phyloP scores from a whole-genome alignment of 2,797 vertebrate genomes.

The Natrix natrix region DNA sequence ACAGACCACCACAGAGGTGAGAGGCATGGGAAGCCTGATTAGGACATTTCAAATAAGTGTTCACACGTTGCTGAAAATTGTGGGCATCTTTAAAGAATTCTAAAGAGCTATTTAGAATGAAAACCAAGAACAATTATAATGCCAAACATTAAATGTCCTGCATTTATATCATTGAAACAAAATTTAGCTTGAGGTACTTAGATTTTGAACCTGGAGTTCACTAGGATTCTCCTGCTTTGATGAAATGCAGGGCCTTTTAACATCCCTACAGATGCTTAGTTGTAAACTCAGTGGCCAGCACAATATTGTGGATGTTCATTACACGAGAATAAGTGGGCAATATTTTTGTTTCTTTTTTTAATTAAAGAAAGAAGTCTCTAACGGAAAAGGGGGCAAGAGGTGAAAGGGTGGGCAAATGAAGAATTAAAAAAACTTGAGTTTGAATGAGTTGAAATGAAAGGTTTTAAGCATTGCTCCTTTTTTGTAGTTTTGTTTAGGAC shows the following conservation, averaged over 20 bases:
- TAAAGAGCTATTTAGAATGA: conserved; percentile 60
- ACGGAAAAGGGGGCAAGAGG: conserved; percentile 58
- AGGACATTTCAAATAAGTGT: conserved; percentile 64
- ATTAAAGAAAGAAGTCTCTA: conserved; percentile 65
- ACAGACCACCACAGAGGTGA: conserved; percentile 94
- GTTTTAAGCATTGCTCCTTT: conserved; percentile 72
- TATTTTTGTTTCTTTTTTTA: conserved; percentile 40
- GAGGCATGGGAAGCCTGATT: conserved; percentile 79
- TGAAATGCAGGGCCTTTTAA: conserved; percentile 66
- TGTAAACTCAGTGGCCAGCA: conserved; percentile 72
- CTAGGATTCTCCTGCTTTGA: conserved; percentile 61
- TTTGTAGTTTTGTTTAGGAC: conserved; percentile 71
- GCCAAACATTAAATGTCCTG: conserved; percentile 55
- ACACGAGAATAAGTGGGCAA: conserved; percentile 68
- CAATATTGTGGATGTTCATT: conserved; percentile 73
- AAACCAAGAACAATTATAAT: conserved; percentile 62
- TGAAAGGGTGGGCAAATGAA: conserved; percentile 42
- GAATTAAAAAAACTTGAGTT: conserved; percentile 67
- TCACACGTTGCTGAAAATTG: conserved; percentile 60
- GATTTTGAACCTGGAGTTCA: conserved; percentile 65
- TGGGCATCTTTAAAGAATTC: conserved; percentile 63
- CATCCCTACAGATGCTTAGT: conserved; percentile 68
- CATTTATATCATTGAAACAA: conserved; percentile 62
- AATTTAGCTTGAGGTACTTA: conserved; percentile 65
- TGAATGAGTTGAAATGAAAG: conserved; percentile 71